phyloP scores from a whole-genome alignment of 2,113 vertebrate species.

The Dendrocopos noguchii region DNA sequence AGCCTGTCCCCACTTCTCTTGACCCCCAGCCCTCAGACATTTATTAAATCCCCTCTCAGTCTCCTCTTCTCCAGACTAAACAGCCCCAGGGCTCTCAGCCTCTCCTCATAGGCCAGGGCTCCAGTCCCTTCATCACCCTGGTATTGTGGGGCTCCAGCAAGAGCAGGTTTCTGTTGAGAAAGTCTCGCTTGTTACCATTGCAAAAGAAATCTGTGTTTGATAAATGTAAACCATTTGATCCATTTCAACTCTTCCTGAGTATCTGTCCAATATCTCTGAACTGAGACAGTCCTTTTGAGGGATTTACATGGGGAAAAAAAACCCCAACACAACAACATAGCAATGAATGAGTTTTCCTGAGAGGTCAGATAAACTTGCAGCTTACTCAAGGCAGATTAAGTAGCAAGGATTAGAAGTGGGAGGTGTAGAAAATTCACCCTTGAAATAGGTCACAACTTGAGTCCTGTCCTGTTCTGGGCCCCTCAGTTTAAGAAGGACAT shows the following conservation, averaged over 20 bases:
- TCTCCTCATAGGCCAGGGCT: no score
- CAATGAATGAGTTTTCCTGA: neutral
- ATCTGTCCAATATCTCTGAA: neutral
- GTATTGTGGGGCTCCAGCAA: neutral
- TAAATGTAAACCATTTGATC: neutral
- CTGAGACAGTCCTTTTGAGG: neutral
- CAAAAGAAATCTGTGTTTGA: neutral
- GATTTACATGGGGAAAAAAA: neutral
- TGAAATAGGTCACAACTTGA: neutral
- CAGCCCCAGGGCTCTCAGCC: no score
- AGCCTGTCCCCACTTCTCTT: no score
- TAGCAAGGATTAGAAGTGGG: constrained; percentile 1
- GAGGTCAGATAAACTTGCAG: neutral
- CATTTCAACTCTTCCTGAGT: neutral
- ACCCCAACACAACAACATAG: neutral
- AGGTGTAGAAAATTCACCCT: neutral
- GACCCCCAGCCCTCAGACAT: no score
- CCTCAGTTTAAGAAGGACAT: no score
- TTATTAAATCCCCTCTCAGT: no score
- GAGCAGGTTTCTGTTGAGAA: neutral
- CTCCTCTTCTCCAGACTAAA: no score
- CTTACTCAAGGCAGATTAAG: neutral
- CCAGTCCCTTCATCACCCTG: no score
- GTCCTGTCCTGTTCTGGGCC: no score
- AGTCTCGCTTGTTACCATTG: neutral